A percentile compares a stretch with the other conserved stretches of the same genome.
These are phyloP conservation scores for Cygnus olor DNA, from an alignment of 2,797 vertebrate species.

Conservation along the genomic window DNA sequence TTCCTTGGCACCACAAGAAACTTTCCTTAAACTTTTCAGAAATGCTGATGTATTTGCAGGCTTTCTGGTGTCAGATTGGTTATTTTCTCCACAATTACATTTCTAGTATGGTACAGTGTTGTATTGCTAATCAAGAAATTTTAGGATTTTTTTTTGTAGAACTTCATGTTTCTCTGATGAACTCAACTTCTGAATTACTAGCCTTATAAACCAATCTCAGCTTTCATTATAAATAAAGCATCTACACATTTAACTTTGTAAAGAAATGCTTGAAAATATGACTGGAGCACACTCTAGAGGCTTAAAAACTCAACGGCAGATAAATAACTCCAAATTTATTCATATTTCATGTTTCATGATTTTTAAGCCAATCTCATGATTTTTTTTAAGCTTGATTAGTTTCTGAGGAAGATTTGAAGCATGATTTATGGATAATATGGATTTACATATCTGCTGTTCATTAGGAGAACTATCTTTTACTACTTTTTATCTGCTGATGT, in stretches of 20 bases:
- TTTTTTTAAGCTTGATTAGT: background rate
- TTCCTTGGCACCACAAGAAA: background rate
- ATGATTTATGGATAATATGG: background rate
- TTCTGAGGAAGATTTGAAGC: background rate
- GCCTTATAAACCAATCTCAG: background rate
- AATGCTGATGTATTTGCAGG: background rate
- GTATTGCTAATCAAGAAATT: background rate
- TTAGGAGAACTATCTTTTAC: background rate
- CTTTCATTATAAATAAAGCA: background rate
- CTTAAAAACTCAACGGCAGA: constrained; percentile 59
- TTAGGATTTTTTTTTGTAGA: background rate
- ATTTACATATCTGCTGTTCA: background rate
- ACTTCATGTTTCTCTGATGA: background rate
- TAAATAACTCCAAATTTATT: constrained; percentile 23
- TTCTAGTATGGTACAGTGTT: background rate
- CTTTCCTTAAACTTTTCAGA: background rate
- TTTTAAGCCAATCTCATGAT: background rate
- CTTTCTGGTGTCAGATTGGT: background rate
- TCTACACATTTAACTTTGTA: background rate
- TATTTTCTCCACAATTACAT: background rate
- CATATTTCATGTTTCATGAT: background rate
- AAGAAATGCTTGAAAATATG: constrained; percentile 65
- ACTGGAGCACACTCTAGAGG: constrained; percentile 74
- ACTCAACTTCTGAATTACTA: background rate
- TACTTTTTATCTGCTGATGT: background rate